Base-by-base conservation (phyloP, 2,797 vertebrate genomes). In the Anguilla marmorata region DNA sequence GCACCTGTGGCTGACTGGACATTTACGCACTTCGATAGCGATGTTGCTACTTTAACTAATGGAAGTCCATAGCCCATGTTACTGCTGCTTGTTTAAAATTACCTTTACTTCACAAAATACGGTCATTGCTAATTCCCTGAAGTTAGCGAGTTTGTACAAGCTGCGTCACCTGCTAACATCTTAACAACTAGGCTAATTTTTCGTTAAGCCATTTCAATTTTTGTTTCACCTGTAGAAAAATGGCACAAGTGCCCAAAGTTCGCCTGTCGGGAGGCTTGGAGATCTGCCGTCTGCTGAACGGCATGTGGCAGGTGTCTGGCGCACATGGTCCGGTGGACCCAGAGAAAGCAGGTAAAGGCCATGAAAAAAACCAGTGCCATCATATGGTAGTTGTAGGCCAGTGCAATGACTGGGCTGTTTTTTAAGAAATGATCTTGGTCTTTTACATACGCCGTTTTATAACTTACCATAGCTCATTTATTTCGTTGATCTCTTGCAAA, bases 271-370 rank as follows among this genome's bases (percentile, higher is more conserved):
- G 91, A 45, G 93, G 93, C 21, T 87, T 94, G 91, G 93, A 94
- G 90, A 41, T 94, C n/a, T 93, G 93, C 86, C 54, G 92, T 41
- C 24, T 94, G 27, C 88, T 93, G 58, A 93, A 93, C 88, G 93
- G 93, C 60, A 90, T 93, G 93, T 94, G 94, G 93, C 93, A 93
- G 92, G 90, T 94, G 83, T 93, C 92, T 54, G 93, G 93, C 7
- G 89, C 86, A 0, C 93, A 94, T 56, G 93, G 93, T 21, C 12
- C 60, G 0, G 90, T 94, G 33, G 90, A 92, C n/a, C 52, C 30
- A 48, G 0, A 19, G 30, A 79, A 72, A 84, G 91, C 93, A 90
- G 93, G 93, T 93, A 66, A 84, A 56, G 0, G 50, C 41, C 41
- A 37, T 37, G 72, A 5, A 76, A 19, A 30, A 72, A 12, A 72